Base-by-base conservation (phyloP, 2,888 invertebrate species). In the Eucriotettix oculatus region DNA sequence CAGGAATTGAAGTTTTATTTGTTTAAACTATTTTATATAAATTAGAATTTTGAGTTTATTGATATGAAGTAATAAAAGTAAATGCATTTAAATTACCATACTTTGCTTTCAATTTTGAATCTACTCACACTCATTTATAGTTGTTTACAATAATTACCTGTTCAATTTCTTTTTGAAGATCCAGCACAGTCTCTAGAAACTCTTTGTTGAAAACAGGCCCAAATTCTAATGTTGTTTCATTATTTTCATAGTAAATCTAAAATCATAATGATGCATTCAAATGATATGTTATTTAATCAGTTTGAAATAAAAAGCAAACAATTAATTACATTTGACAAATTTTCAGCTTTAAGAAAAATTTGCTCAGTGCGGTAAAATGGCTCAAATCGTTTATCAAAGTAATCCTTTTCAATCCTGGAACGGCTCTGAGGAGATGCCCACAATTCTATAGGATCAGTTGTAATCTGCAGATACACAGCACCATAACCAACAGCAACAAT, bases 331-430 rank as follows among this genome's bases (percentile, higher is more conserved):
- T 71, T 69, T 0, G 76, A 73, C 48, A 82, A 72, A 1, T 79
- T 79, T 0, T 76, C 73, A 0, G 87, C 75, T 69, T 82, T 86
- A 43, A 97, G 79, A 67, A 90, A 95, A 58, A 97, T 75, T 75
- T 96, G 96, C 69, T 93, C 86, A 2, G 90, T 87, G 58, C 94
- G 79, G 71, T 90, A 93, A 73, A 94, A 95, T 0, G 93, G 93
- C 10, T 83, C 83, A 71, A 98, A 98, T 68, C 86, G 82, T 14
- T 79, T 73, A 71, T 97, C 95, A 68, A 87, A 97, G 71, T 86
- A 94, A 63, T 90, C 81, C 70, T 93, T 87, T 69, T 98, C 91
- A 52, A 80, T 70, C 61, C 96, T 80, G 44, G 93, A 87, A 62
- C 82, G 78, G 67, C 93, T 93, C 41, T 77, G 73, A 1, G 90